A percentile compares a stretch with the other conserved stretches of the same genome.
phyloP scores from a whole-genome alignment of 2,888 invertebrate genomes.

The Petrophora chlorosata region DNA sequence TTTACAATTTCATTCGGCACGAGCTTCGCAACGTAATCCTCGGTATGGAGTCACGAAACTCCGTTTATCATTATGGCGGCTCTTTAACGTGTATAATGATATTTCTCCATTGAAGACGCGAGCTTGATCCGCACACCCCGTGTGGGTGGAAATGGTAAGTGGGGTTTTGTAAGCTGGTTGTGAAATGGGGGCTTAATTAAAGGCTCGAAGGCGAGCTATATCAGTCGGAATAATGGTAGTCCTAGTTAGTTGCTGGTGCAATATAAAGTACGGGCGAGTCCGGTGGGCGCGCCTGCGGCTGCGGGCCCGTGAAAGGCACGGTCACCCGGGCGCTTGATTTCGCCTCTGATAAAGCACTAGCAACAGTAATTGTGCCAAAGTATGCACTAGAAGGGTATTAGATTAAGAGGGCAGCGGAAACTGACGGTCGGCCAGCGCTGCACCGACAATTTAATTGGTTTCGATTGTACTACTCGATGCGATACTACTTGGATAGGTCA shows the following conservation, averaged over 20 bases:
- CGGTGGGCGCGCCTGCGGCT: constrained; percentile 52
- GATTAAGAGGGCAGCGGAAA: constrained; percentile 37
- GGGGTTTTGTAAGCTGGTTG: constrained; percentile 28
- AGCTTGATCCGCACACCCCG: constrained; percentile 27
- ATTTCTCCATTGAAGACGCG: constrained; percentile 33
- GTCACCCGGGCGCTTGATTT: constrained; percentile 67
- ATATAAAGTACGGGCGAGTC: constrained; percentile 39
- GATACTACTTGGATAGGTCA: constrained; percentile 53
- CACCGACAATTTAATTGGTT: constrained; percentile 62
- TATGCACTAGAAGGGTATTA: constrained; percentile 53
- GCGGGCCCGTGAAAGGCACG: constrained; percentile 70
- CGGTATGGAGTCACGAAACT: constrained; percentile 52
- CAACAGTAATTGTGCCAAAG: constrained; percentile 52
- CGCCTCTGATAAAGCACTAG: constrained; percentile 65
- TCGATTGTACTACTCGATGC: constrained; percentile 47
- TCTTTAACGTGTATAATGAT: constrained; percentile 37
- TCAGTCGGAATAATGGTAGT: constrained; percentile 42
- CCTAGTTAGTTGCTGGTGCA: constrained; percentile 40
- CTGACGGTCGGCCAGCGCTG: constrained; percentile 32
- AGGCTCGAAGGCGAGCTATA: constrained; percentile 42
- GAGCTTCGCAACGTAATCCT: constrained; percentile 57
- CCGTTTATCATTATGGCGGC: constrained; percentile 33
- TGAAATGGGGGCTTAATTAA: constrained; percentile 43
- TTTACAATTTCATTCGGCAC: constrained; percentile 64
- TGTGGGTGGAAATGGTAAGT: constrained; percentile 35